Conservation (phyloP, 2,113 vertebrate species). For the Upupa epops region DNA sequence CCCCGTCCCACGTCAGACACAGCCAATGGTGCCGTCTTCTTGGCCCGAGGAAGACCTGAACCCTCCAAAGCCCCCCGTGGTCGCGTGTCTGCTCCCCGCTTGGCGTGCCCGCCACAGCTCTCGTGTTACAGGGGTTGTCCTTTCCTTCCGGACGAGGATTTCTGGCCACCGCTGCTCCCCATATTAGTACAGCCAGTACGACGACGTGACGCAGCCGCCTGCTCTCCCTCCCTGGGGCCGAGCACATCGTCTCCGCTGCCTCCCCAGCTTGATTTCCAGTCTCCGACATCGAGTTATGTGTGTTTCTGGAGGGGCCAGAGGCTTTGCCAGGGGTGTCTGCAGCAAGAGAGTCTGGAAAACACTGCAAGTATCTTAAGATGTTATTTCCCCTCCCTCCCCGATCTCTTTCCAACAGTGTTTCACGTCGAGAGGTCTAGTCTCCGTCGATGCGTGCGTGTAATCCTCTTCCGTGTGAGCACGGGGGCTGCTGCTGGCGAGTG, state of each 20-base stretch:
- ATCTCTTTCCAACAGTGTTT: background rate
- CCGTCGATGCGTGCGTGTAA: background rate
- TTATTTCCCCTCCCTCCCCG: background rate
- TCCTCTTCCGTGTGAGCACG: background rate
- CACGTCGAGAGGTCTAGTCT: background rate
- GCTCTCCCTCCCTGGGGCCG: background rate
- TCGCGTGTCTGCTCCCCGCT: background rate
- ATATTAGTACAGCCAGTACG: background rate
- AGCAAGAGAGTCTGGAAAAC: conserved; percentile 6
- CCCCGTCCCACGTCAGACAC: background rate
- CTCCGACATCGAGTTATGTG: background rate
- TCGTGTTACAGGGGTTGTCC: conserved; percentile 29
- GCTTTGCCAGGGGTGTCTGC: background rate
- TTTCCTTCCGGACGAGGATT: background rate
- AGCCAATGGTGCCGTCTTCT: accelerated
- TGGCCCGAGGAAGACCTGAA: background rate
- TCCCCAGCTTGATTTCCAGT: background rate
- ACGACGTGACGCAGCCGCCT: background rate
- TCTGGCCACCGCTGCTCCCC: conserved; percentile 16
- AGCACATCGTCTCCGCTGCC: background rate
- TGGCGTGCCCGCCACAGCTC: background rate
- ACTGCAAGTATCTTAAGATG: conserved; percentile 40
- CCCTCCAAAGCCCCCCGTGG: background rate
- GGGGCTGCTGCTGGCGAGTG: background rate
- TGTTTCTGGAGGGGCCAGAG: background rate